These are phyloP conservation scores for Lordiphosa fenestrarum DNA, from an alignment of 2,888 invertebrate genomes.

Conservation along the genomic window DNA sequence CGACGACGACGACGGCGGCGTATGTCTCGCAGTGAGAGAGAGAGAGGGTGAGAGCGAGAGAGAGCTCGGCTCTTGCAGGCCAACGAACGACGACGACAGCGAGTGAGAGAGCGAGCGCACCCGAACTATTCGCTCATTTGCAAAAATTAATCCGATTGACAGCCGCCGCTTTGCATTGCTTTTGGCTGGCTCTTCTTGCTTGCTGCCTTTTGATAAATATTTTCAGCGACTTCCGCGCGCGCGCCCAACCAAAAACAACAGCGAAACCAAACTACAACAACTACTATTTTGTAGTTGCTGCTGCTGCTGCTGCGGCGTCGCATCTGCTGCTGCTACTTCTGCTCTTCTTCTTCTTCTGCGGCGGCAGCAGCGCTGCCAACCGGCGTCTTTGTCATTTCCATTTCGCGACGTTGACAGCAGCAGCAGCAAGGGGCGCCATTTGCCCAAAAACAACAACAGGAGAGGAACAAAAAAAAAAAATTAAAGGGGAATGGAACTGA, in stretches of 20 bases:
- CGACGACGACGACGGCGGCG: conserved; percentile 31
- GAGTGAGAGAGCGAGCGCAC: conserved; percentile 26
- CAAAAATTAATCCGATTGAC: conserved; percentile 69
- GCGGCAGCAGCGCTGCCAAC: conserved; percentile 35
- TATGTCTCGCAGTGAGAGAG: conserved; percentile 8
- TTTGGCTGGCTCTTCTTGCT: conserved; percentile 37
- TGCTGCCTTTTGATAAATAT: conserved; percentile 50
- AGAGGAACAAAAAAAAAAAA: conserved; percentile 7
- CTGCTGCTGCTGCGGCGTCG: conserved; percentile 13
- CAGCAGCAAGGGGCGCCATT: conserved; percentile 56
- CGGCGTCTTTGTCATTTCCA: conserved; percentile 68
- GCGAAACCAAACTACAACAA: conserved; percentile 65
- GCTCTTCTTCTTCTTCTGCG: conserved; percentile 7
- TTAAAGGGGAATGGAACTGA: conserved; percentile 1
- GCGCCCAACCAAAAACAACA: conserved; percentile 64
- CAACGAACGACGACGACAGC: conserved; percentile 29
- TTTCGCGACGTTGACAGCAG: conserved; percentile 26
- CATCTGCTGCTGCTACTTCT: conserved; percentile 16
- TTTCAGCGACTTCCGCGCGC: conserved; percentile 66
- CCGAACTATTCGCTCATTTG: conserved; percentile 38
- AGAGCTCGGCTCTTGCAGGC: conserved; percentile 4
- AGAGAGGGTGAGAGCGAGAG: conserved; percentile 1
- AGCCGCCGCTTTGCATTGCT: conserved; percentile 40
- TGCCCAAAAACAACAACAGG: conserved; percentile 34
- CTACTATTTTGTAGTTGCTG: conserved; percentile 53